A percentile compares a stretch with the other conserved stretches of the same genome.
Conservation (phyloP, 1,140 invertebrate genomes). For the Chelonus insularis region DNA sequence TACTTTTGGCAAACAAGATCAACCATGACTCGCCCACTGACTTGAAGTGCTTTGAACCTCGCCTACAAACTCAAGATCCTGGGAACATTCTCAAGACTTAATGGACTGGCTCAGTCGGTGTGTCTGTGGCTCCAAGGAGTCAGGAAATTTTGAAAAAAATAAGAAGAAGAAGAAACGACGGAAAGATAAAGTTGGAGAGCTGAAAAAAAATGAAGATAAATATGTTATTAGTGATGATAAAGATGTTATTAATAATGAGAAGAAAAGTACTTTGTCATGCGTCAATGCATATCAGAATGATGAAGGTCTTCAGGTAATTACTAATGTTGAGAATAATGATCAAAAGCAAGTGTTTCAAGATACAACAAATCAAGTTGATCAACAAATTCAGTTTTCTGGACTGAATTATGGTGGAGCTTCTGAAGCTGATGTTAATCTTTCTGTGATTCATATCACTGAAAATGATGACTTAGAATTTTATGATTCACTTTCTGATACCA, state of each 20-base stretch:
- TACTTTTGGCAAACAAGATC: background rate
- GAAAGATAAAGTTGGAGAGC: background rate
- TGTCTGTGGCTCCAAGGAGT: slow-evolving; percentile 29
- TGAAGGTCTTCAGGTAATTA: background rate
- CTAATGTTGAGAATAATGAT: background rate
- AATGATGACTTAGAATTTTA: slow-evolving; percentile 18
- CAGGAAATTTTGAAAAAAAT: slow-evolving; percentile 8
- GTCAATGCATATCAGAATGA: slow-evolving; percentile 5
- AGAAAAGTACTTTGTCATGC: background rate
- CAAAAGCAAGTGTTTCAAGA: background rate
- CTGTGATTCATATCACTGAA: background rate
- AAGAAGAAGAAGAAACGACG: slow-evolving; percentile 19
- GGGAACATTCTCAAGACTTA: background rate
- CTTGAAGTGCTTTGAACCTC: background rate
- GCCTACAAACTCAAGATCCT: background rate
- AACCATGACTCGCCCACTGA: background rate
- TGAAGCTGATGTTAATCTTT: background rate
- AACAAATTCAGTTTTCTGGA: too few species aligned
- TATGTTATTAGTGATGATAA: slow-evolving; percentile 12
- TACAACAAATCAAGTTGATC: background rate
- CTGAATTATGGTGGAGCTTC: too few species aligned
- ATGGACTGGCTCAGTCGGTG: slow-evolving; percentile 34
- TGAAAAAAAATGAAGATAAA: background rate
- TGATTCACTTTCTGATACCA: slow-evolving; percentile 20
- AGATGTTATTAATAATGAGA: slow-evolving; percentile 6